A percentile compares a stretch with the other conserved stretches of the same genome.
Evolutionary conservation across 2,888 invertebrate genomes (phyloP).

Genomic region (Merodon equestris): DNA sequence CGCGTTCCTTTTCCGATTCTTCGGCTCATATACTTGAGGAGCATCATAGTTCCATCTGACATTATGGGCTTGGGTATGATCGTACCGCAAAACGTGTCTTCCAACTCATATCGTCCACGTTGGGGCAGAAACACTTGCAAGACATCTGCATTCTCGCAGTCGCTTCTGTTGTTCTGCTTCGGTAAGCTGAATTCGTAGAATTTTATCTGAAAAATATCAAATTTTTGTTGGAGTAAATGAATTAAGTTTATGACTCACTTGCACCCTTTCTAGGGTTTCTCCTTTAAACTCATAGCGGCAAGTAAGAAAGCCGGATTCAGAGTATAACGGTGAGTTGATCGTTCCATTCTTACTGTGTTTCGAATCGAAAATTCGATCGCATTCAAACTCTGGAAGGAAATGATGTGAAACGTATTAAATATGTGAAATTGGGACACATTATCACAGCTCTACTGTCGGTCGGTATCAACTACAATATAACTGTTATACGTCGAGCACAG

Average conservation of each 20-base stretch:
- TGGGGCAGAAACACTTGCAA: constrained; percentile 85
- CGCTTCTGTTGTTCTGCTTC: constrained; percentile 73
- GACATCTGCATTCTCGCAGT: constrained; percentile 75
- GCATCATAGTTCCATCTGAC: constrained; percentile 93
- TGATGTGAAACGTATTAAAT: background rate
- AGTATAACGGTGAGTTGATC: constrained; percentile 88
- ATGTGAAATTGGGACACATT: too few relatives aligned
- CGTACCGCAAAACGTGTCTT: constrained; percentile 92
- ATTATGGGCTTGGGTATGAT: constrained; percentile 90
- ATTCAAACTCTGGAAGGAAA: constrained; percentile 85
- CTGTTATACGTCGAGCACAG: too few relatives aligned
- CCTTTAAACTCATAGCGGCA: constrained; percentile 96
- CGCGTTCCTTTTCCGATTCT: constrained; percentile 88
- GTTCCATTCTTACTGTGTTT: constrained; percentile 90
- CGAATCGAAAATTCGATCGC: constrained; percentile 88
- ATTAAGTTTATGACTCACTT: constrained; percentile 80
- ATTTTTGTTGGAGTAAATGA: background rate
- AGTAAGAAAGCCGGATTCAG: constrained; percentile 63
- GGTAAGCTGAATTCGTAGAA: constrained; percentile 78
- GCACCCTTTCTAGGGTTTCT: constrained; percentile 89
- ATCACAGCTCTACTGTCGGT: too few relatives aligned
- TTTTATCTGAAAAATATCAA: constrained; percentile 72
- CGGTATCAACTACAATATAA: too few relatives aligned
- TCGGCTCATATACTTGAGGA: constrained; percentile 90
- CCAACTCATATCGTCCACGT: constrained; percentile 90